phyloP scores from a whole-genome alignment of 1,140 invertebrate species.

The Araneus ventricosus region DNA sequence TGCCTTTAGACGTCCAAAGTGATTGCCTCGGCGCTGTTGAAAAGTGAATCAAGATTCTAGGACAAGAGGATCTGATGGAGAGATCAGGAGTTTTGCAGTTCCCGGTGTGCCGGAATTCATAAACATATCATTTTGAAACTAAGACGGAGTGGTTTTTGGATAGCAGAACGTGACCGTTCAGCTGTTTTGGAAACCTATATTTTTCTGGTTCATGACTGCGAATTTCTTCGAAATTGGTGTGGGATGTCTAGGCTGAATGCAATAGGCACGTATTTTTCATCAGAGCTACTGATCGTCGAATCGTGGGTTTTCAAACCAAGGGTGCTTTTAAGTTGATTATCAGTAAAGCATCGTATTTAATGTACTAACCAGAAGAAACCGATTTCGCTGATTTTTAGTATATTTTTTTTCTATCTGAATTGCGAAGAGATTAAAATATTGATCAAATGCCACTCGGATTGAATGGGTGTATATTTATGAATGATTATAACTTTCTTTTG shows the following conservation, averaged over 20 bases:
- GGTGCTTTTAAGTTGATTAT: neutral
- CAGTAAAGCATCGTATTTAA: neutral
- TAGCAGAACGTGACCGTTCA: neutral
- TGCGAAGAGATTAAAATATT: neutral
- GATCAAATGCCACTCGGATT: neutral
- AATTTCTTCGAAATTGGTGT: neutral
- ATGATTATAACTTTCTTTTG: too few relatives aligned
- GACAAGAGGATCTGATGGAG: neutral
- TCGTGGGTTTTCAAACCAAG: neutral
- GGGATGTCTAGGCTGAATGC: neutral
- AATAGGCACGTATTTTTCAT: neutral
- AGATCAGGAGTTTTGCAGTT: neutral
- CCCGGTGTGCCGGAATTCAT: neutral
- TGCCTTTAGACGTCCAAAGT: neutral
- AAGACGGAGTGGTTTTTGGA: neutral
- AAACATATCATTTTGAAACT: constrained; percentile 3
- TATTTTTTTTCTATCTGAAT: neutral
- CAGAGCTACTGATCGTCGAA: neutral
- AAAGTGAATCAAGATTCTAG: neutral
- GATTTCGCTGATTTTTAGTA: neutral
- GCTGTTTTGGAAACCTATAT: neutral
- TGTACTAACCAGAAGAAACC: neutral
- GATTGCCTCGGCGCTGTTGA: neutral
- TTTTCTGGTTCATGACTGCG: neutral
- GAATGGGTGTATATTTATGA: neutral